Percentiles rank a stretch among this genome's conserved stretches.
Conservation (phyloP, 2,888 invertebrate genomes). For the Callosobruchus maculatus region DNA sequence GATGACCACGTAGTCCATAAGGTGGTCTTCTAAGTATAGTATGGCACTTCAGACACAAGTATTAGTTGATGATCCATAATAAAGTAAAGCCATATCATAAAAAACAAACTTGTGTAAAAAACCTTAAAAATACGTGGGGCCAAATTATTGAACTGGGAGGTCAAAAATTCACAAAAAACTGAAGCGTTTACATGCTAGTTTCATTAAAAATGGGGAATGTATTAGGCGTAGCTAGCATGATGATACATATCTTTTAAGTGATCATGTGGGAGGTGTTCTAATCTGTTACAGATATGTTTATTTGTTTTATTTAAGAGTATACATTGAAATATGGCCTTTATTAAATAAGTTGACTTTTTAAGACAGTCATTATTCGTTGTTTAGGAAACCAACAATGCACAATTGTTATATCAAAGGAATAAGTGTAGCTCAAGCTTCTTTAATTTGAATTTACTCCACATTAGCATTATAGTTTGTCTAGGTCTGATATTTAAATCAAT, state of each 20-base stretch:
- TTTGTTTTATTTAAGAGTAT: background rate
- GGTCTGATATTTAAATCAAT: too few species aligned
- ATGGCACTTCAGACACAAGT: background rate
- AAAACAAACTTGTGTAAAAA: constrained; percentile 5
- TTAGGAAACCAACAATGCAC: background rate
- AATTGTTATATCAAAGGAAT: background rate
- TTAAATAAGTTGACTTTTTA: background rate
- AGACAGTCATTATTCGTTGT: background rate
- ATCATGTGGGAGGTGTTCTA: constrained; percentile 3
- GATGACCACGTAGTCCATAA: background rate
- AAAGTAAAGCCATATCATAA: constrained; percentile 9
- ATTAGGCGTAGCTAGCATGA: constrained; percentile 6
- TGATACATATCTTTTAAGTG: constrained; percentile 3
- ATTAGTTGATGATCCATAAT: constrained; percentile 13
- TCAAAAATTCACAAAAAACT: constrained; percentile 1
- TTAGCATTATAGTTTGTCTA: too few species aligned
- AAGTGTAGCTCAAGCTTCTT: too few species aligned
- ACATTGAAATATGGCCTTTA: background rate
- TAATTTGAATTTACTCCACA: too few species aligned
- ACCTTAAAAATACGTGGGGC: constrained; percentile 5
- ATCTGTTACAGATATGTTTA: background rate
- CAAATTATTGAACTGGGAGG: constrained; percentile 2
- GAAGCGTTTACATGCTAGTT: constrained; percentile 9
- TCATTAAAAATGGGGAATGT: constrained; percentile 1
- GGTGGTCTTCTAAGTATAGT: background rate